These are phyloP conservation scores for Kryptolebias ocellatus DNA, from an alignment of 2,797 vertebrate species.

Conservation along the genomic window DNA sequence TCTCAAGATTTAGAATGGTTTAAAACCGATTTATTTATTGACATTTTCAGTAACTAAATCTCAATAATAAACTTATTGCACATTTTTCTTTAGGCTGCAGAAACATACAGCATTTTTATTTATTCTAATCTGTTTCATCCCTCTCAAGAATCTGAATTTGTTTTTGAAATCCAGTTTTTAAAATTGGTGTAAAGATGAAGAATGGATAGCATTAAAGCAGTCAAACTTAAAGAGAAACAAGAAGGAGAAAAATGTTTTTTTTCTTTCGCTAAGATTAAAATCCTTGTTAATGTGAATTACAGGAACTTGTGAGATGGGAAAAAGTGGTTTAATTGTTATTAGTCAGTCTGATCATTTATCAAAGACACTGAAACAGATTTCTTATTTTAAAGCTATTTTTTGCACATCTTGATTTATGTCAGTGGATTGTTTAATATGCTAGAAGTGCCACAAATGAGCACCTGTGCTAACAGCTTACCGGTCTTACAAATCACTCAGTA, in stretches of 20 bases:
- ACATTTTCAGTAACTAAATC: neutral
- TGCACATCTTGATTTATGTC: conserved; percentile 16
- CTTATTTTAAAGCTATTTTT: conserved; percentile 18
- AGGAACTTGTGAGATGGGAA: neutral
- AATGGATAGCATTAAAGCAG: neutral
- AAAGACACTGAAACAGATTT: neutral
- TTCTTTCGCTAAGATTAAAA: neutral
- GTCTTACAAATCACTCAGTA: conserved; percentile 19
- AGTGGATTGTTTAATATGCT: conserved; percentile 23
- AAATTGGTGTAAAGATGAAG: neutral
- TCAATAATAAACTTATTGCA: neutral
- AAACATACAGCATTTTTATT: neutral
- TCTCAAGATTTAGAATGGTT: neutral
- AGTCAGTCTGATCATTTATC: too few species aligned
- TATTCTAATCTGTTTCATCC: too few species aligned
- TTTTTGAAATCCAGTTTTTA: neutral
- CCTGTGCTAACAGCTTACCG: conserved; percentile 15
- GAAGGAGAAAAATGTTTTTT: neutral
- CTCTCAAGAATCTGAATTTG: neutral
- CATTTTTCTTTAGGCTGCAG: neutral
- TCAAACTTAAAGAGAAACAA: neutral
- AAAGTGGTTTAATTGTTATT: neutral
- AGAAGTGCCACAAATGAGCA: conserved; percentile 11
- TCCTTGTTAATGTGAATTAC: neutral
- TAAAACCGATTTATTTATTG: neutral